Conservation (phyloP, 2,113 vertebrate genomes). For the Tragulus kanchil region DNA sequence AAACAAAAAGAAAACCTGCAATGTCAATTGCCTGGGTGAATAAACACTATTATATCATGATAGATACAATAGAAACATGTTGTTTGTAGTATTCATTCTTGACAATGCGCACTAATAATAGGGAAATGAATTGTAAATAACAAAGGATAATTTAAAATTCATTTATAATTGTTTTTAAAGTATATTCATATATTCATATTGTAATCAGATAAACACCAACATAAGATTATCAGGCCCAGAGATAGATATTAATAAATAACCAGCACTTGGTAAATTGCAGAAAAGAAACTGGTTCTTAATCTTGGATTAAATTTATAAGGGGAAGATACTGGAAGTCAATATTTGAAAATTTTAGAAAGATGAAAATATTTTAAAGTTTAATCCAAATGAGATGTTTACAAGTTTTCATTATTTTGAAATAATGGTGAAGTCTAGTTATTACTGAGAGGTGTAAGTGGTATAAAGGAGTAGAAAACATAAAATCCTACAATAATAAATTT, state of each 20-base stretch:
- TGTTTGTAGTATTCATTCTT: background rate
- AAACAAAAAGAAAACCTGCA: background rate
- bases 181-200: background rate
- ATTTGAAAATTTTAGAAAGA: background rate
- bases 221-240: background rate
- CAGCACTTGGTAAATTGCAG: slow-evolving; percentile 34
- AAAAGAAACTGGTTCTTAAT: slow-evolving; percentile 22
- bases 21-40: background rate
- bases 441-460: background rate
- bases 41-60: background rate
- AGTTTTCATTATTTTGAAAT: slow-evolving; percentile 19
- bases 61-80: background rate
- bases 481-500: slow-evolving; percentile 38
- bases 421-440: background rate
- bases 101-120: background rate
- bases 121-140: background rate
- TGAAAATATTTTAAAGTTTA: slow-evolving; percentile 58
- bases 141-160: slow-evolving; percentile 23
- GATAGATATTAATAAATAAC: background rate
- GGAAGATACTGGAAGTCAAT: slow-evolving; percentile 24
- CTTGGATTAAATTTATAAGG: slow-evolving; percentile 46
- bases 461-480: slow-evolving; percentile 11
- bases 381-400: slow-evolving; percentile 42
- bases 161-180: slow-evolving; percentile 34
- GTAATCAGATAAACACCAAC: background rate